Evolutionary conservation across 2,797 vertebrate species (phyloP), one percentile per base, ranked within the genome.

Genomic region (Hirundo rustica): DNA sequence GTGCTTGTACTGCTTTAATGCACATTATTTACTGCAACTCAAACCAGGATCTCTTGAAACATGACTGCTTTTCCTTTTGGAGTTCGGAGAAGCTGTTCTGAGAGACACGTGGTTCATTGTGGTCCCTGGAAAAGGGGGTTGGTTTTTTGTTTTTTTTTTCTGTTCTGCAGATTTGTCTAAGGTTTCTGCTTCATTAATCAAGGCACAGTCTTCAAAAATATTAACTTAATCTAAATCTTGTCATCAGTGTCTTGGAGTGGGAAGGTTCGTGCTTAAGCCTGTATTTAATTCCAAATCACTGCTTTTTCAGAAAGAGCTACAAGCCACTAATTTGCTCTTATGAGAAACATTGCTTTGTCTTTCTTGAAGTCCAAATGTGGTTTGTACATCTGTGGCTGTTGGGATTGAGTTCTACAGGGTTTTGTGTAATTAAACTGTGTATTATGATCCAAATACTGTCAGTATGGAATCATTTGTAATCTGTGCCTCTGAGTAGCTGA

Each of bases 401-500:
- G 51, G 17, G 9, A 40, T 21, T 9, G 29, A 72, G 26, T 60
- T 57, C 47, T 75, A 1, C 1, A 0, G 30, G 0, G 0, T 29
- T 53, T 13, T 42, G 45, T n/a, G 36, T 42, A 9, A 82, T 50
- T 44, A 26, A 66, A 19, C 21, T 23, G 4, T 34, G 11, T 29
- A 3, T 64, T 61, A 7, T 7, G 10, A 70, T 23, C 16, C 36
- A 62, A 40, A 64, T 11, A 4, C 38, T 51, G 45, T n/a, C 36
- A 75, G 16, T 67, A 5, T 0, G 34, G 29, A 74, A 22, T 38
- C 38, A 38, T 38, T 38, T 38, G 38, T 73, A 13, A 38, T 62
- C 11, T 40, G 38, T n/a, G 36, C 50, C 30, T 30, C 54, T 25
- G 16, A 32, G 5, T 14, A 19, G 44, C 27, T 77, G 22, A 13